Conservation (phyloP, 2,888 invertebrate genomes). For the Eilema griseolum region DNA sequence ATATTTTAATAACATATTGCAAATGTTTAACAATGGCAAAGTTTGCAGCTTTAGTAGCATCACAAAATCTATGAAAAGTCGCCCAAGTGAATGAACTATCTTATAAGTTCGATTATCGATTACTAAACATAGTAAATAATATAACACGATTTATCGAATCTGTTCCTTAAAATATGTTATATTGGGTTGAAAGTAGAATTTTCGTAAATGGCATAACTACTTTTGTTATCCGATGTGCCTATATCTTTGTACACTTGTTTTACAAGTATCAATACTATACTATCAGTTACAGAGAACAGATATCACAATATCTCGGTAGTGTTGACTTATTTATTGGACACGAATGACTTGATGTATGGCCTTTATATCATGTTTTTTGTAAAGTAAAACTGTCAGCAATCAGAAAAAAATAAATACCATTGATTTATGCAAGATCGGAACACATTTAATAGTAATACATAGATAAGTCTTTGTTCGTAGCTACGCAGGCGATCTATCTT, state of each 20-base stretch:
- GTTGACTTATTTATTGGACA: constrained; percentile 19
- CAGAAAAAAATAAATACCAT: constrained; percentile 14
- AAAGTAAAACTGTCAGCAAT: constrained; percentile 13
- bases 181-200: not conserved
- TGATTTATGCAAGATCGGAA: constrained; percentile 15
- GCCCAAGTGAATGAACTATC: not conserved
- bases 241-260: constrained; percentile 13
- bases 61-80: not conserved
- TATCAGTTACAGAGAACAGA: constrained; percentile 14
- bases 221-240: not conserved
- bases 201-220: not conserved
- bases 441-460: constrained; percentile 1
- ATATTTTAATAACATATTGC: not conserved
- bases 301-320: constrained; percentile 13
- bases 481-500: not conserved
- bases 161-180: not conserved
- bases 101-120: not conserved
- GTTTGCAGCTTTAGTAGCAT: not conserved
- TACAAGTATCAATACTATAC: constrained; percentile 8
- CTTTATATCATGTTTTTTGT: constrained; percentile 12
- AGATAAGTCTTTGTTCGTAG: constrained; percentile 7
- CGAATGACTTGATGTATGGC: constrained; percentile 7
- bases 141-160: not conserved
- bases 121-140: not conserved
- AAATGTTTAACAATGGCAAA: not conserved